These are phyloP conservation scores for Pristionchus mayeri DNA, from an alignment of 2,888 invertebrate genomes.

Conservation along the genomic window DNA sequence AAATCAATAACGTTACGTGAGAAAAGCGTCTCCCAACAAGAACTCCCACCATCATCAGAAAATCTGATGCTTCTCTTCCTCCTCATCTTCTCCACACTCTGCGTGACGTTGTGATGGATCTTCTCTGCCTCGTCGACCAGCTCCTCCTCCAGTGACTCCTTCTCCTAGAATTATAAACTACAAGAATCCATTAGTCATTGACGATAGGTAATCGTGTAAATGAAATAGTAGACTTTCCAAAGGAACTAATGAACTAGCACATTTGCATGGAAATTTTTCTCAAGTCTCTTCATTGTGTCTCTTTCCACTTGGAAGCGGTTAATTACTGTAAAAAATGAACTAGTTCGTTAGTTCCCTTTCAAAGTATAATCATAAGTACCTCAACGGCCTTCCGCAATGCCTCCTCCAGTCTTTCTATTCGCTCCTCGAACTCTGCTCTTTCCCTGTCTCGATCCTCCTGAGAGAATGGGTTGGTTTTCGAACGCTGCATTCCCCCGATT, in stretches of 20 bases:
- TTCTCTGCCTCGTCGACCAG: conserved; percentile 33
- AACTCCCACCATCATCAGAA: conserved; percentile 2
- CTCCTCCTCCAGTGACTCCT: conserved; percentile 35
- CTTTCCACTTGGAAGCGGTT: too few relatives aligned
- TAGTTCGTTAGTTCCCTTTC: too few relatives aligned
- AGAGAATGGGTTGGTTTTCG: not conserved
- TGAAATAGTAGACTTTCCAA: too few relatives aligned
- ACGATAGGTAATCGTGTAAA: too few relatives aligned
- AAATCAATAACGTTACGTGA: too few relatives aligned
- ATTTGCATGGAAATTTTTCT: too few relatives aligned
- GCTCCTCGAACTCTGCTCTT: conserved; percentile 29
- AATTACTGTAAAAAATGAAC: too few relatives aligned
- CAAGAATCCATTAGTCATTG: too few relatives aligned
- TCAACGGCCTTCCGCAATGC: conserved; percentile 2
- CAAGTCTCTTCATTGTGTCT: too few relatives aligned
- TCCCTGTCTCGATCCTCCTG: conserved; percentile 35
- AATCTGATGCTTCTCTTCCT: conserved; percentile 41
- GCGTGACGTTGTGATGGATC: conserved; percentile 27
- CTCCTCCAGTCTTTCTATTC: conserved; percentile 24
- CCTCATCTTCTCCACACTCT: conserved; percentile 44
- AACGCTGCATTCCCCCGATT: not conserved
- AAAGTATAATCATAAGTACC: not conserved
- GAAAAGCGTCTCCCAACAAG: too few relatives aligned
- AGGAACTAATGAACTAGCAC: too few relatives aligned
- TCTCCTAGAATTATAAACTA: conserved; percentile 43